Conservation (phyloP, 2,113 vertebrate genomes). For the Porphyrio hochstetteri region DNA sequence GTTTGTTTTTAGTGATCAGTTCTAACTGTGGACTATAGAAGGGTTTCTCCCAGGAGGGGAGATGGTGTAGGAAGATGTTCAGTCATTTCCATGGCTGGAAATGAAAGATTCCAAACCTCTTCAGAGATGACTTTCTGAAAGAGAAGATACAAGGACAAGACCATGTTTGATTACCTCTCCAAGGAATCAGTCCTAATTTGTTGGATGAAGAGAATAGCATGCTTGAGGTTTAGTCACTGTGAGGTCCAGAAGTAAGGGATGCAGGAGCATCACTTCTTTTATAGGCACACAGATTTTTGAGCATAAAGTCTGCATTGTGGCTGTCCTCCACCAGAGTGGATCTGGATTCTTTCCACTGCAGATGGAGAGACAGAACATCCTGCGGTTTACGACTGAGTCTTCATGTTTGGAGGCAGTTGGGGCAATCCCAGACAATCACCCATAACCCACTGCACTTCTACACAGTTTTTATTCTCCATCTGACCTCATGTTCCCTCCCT, state of each 20-base stretch:
- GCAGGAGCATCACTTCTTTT: neutral
- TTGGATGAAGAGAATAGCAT: neutral
- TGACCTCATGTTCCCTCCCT: neutral
- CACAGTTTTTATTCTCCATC: neutral
- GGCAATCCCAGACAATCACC: neutral
- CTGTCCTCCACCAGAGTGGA: neutral
- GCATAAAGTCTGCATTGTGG: neutral
- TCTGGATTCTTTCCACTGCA: neutral
- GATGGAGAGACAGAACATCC: neutral
- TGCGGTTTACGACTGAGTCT: neutral
- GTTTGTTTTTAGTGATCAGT: neutral
- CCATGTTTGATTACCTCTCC: neutral
- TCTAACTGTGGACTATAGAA: neutral
- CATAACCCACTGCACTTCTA: neutral
- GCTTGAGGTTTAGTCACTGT: neutral
- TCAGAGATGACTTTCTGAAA: neutral
- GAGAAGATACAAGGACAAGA: neutral
- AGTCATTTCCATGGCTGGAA: neutral
- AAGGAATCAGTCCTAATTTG: neutral
- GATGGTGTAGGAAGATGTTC: neutral
- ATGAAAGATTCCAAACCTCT: neutral
- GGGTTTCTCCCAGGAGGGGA: neutral
- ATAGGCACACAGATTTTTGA: neutral
- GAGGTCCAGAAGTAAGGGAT: neutral
- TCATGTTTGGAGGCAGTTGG: neutral